A percentile compares a stretch with the other conserved stretches of the same genome.
Evolutionary conservation across 2,797 vertebrate genomes (phyloP).

Genomic region (Pelobates cultripes): DNA sequence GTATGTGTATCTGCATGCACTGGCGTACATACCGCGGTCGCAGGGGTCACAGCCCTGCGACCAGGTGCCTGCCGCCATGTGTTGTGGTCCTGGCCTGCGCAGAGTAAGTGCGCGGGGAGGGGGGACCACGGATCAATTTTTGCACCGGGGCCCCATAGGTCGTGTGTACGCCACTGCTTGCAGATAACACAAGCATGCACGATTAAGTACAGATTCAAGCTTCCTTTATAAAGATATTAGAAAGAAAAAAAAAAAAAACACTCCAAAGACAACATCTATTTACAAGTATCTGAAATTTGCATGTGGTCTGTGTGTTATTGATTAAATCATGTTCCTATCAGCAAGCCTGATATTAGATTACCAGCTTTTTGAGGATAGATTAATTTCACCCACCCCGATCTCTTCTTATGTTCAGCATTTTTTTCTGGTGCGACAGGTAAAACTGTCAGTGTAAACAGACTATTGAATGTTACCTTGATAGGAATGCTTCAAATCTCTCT

Average conservation of each 20-base stretch:
- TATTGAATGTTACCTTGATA: conserved; percentile 23
- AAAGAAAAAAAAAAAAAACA: neutral
- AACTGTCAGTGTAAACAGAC: conserved; percentile 4
- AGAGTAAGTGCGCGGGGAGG: no score
- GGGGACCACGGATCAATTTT: no score
- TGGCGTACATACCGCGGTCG: no score
- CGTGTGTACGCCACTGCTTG: no score
- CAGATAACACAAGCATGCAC: no score
- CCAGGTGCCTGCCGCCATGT: no score
- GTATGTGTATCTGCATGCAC: no score
- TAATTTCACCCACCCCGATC: neutral
- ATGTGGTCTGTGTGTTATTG: neutral
- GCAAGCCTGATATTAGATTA: neutral
- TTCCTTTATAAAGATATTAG: neutral
- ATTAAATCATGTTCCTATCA: neutral
- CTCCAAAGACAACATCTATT: neutral
- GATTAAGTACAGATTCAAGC: neutral
- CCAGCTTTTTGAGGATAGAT: neutral
- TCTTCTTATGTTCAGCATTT: conserved; percentile 5
- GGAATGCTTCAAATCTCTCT: conserved; percentile 29
- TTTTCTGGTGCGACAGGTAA: conserved; percentile 13
- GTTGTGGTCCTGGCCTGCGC: no score
- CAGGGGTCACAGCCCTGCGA: no score
- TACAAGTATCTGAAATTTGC: neutral
- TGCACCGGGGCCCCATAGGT: no score